Evolutionary conservation across 2,113 vertebrate species (phyloP), one percentile per base, ranked within the genome.

Genomic region (Tichodroma muraria): DNA sequence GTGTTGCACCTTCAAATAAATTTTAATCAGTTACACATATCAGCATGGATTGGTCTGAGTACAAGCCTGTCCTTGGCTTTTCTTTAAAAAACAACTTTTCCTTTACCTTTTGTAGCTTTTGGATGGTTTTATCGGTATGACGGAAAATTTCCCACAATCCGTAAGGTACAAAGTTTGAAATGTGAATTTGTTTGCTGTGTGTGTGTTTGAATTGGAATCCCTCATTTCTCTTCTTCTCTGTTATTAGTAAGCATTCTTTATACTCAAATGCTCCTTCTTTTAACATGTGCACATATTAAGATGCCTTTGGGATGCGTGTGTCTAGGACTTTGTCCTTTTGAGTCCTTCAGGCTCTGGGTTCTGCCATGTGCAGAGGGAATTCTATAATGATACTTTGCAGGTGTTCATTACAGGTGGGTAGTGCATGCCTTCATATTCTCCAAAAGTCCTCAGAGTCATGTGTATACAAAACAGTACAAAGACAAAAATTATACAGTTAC

Each of bases 51-150:
- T 82, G 37, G 52, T 89, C 54, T 78, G 66, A 70, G 40, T 68
- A 45, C 12, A 19, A 90, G 52, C 24, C 16, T 80, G 12, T 37
- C 65, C 20, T 75, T 42, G 53, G n/a, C 20, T 61, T 44, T 71
- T 85, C 56, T 97, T 87, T 21, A 85, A 66, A 28, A 49, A 66
- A 2, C 42, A 65, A 28, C 24, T 80, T 91, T 68, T 89, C 66
- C 78, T 98, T 95, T 97, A 50, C 94, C n/a, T 97, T 94, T 95
- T 91, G 22, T 96, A 99, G 99, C 98, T 50, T 99, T 99, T 97
- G 99, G 98, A 94, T 99, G 99, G 99, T 99, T 99, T 98, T 99
- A 99, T 97, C 98, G 98, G 11, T 99, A 99, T 11, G 99, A 99
- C 88, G 99, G 99, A 96, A 99, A 99, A 97, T 99, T 99, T 90